Evolutionary conservation across 2,797 vertebrate species (phyloP), one percentile per base, ranked within the genome.

Genomic region (Lacerta bilineata): DNA sequence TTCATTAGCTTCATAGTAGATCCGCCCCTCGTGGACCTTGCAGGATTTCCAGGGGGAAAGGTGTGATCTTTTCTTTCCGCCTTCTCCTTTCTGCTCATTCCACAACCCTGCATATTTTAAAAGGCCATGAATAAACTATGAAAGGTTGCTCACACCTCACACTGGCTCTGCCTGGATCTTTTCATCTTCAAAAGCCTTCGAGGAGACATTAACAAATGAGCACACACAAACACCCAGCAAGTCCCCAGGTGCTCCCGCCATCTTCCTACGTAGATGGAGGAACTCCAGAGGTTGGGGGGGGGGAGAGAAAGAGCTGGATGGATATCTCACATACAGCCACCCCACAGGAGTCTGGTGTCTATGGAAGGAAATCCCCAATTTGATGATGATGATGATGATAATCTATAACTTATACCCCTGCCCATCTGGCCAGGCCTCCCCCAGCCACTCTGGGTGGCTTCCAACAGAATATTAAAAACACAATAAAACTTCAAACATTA

Each of bases 111-210:
- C 90, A 93, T 8, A n/a, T 91, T 94, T 92, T 72, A 92, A 93
- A 94, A 92, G 88, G 0, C 88, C 91, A 94, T 95, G 92, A 95
- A 95, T 95, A 95, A 96, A 92, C 91, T 93, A 95, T 95, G 91
- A 95, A 89, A 85, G 83, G 76, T 85, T 72, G 87, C 87, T 74
- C 61, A 29, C 3, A 2, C 94, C 85, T 91, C 82, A 89, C 88
- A 13, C 50, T 46, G 92, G 55, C 76, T 91, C 91, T 20, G 81
- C 15, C 0, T 43, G 93, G 88, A 82, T 83, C 92, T 93, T 95
- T 95, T 95, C 91, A 94, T 94, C 93, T 91, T 86, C 88, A 83
- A 83, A 74, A 94, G 95, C 92, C 59, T 90, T 86, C 81, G 89
- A 92, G 83, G 90, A 91, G 91, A 36, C 8, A 3, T 43, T 80